Conservation (phyloP, 2,797 vertebrate genomes). For the Onychomys leucogaster region DNA sequence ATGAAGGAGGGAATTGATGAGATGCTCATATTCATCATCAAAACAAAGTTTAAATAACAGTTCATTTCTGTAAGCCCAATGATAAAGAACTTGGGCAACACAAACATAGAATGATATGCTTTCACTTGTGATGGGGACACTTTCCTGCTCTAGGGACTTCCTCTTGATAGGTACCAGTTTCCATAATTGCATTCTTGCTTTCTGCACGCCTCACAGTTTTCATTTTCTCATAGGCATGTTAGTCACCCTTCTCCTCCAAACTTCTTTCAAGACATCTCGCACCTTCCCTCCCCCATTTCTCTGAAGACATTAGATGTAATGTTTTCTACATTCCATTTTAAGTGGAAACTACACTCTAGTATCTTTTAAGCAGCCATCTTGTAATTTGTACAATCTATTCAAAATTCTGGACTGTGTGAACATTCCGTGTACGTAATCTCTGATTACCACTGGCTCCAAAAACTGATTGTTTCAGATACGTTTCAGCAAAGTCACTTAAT, state of each 20-base stretch:
- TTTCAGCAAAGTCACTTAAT: conserved; percentile 77
- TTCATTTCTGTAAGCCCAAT: not conserved
- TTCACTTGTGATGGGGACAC: not conserved
- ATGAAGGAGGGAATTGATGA: not conserved
- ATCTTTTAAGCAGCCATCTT: conserved; percentile 22
- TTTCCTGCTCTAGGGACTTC: not conserved
- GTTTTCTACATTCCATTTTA: conserved; percentile 8
- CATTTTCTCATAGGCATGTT: not conserved
- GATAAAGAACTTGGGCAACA: not conserved
- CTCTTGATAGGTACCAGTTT: not conserved
- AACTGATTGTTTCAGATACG: conserved; percentile 74
- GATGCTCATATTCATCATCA: not conserved
- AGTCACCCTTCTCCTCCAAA: not conserved
- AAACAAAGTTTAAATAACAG: not conserved
- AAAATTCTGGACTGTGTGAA: conserved; percentile 55
- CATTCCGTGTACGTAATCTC: conserved; percentile 57
- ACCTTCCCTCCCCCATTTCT: not conserved
- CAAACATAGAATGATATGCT: not conserved
- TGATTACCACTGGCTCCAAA: conserved; percentile 55
- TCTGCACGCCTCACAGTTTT: not conserved
- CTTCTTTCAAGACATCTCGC: not conserved
- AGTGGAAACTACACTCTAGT: not conserved
- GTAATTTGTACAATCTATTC: conserved; percentile 51
- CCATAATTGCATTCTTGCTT: not conserved
- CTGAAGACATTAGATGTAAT: not conserved